A percentile compares a stretch with the other conserved stretches of the same genome.
Conservation (phyloP, 1,140 invertebrate genomes). For the Drosophila pseudoananassae region DNA sequence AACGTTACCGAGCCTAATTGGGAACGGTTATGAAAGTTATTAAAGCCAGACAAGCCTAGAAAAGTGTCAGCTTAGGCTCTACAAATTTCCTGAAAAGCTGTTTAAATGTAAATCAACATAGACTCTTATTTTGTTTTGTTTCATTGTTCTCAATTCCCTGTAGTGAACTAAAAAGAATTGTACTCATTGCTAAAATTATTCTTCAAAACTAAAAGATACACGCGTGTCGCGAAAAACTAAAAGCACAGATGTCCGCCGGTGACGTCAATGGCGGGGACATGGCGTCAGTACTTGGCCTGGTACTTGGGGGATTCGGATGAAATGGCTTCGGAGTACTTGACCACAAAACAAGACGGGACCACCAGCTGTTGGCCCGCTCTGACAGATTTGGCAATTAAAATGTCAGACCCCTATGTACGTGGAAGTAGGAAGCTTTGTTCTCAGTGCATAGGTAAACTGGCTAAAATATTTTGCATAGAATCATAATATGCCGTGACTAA, state of each 20-base stretch:
- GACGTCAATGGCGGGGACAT: slow-evolving; percentile 50
- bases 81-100: slow-evolving; percentile 26
- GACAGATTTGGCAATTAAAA: slow-evolving; percentile 73
- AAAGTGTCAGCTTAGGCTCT: slow-evolving; percentile 18
- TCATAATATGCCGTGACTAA: slow-evolving; percentile 40
- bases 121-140: background rate
- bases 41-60: slow-evolving; percentile 39
- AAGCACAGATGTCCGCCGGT: slow-evolving; percentile 38
- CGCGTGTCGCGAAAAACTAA: slow-evolving; percentile 20
- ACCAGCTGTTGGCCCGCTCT: slow-evolving; percentile 52
- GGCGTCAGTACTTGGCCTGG: slow-evolving; percentile 31
- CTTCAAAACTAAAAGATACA: slow-evolving; percentile 41
- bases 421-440: slow-evolving; percentile 19
- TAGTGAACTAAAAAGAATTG: background rate
- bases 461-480: slow-evolving; percentile 1
- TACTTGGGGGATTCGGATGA: slow-evolving; percentile 8
- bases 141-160: slow-evolving; percentile 17
- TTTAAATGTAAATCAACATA: no score
- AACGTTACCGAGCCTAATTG: slow-evolving; percentile 38
- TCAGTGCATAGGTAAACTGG: slow-evolving; percentile 12
- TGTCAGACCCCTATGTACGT: slow-evolving; percentile 34
- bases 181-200: slow-evolving; percentile 12
- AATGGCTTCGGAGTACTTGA: slow-evolving; percentile 28
- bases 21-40: slow-evolving; percentile 44
- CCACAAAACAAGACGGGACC: slow-evolving; percentile 50